A percentile compares a stretch with the other conserved stretches of the same genome.
These are phyloP conservation scores for Ditylenchus dipsaci DNA, from an alignment of 1,140 invertebrate genomes.

Conservation along the genomic window DNA sequence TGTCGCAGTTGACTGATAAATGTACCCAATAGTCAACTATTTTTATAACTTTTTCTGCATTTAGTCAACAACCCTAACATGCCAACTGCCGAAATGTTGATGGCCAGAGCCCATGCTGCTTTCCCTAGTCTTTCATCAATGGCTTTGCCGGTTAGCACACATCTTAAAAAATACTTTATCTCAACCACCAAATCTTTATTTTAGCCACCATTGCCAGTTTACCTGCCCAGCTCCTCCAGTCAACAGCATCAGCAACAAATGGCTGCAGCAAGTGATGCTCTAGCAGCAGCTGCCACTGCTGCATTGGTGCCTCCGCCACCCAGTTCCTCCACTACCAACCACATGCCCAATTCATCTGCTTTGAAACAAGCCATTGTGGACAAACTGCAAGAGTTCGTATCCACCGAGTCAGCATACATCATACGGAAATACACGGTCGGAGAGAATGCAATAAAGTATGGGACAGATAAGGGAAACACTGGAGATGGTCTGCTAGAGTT, in stretches of 20 bases:
- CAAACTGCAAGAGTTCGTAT: constrained; percentile 7
- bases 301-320: background rate
- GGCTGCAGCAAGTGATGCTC: constrained; percentile 4
- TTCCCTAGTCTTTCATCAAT: background rate
- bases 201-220: background rate
- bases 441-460: constrained; percentile 10
- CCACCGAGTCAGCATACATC: constrained; percentile 15
- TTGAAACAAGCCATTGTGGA: constrained; percentile 5
- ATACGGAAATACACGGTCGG: constrained; percentile 21
- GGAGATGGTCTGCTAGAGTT: background rate
- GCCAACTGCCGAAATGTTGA: background rate
- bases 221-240: background rate
- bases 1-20: no score
- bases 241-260: background rate
- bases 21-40: no score
- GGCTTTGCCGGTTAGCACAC: background rate
- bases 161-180: background rate
- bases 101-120: background rate
- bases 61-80: background rate
- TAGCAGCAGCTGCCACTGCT: constrained; percentile 1
- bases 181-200: background rate
- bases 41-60: background rate
- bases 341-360: background rate
- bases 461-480: constrained; percentile 8
- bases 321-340: constrained; percentile 3